These are phyloP conservation scores for Ciona savignyi DNA, from an alignment of 23 tunicate genomes.

Conservation along the genomic window DNA sequence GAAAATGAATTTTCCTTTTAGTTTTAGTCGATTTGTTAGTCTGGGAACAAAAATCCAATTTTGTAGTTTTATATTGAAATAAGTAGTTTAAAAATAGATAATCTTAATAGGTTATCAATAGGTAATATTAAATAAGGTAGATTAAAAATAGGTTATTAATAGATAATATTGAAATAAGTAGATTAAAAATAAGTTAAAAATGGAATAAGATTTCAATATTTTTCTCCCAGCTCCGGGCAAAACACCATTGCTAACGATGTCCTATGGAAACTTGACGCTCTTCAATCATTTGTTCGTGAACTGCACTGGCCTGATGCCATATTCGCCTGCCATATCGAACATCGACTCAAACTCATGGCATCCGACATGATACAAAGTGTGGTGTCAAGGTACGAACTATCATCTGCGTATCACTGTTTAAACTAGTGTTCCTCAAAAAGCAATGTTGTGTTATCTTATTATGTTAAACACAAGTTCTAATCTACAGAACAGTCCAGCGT, in stretches of 20 bases:
- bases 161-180: too few species aligned
- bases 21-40: too few species aligned
- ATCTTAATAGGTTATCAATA: too few species aligned
- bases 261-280: conserved; percentile 86
- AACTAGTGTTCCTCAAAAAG: background rate
- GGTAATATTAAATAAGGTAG: too few species aligned
- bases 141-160: too few species aligned
- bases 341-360: conserved; percentile 81
- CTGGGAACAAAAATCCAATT: too few species aligned
- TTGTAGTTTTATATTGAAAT: too few species aligned
- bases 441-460: background rate
- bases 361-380: conserved; percentile 90
- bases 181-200: too few species aligned
- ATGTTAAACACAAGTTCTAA: background rate
- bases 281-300: conserved; percentile 77
- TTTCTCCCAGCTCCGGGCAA: conserved; percentile 3
- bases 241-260: conserved; percentile 59
- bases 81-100: too few species aligned
- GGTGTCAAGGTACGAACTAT: conserved; percentile 46
- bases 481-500: conserved; percentile 53
- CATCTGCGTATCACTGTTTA: background rate
- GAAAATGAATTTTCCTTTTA: too few species aligned
- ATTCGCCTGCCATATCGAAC: conserved; percentile 86
- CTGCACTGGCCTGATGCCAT: conserved; percentile 90
- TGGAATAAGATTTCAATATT: too few species aligned